Conservation (phyloP, 2,797 vertebrate species). For the Diglossa cyanea region DNA sequence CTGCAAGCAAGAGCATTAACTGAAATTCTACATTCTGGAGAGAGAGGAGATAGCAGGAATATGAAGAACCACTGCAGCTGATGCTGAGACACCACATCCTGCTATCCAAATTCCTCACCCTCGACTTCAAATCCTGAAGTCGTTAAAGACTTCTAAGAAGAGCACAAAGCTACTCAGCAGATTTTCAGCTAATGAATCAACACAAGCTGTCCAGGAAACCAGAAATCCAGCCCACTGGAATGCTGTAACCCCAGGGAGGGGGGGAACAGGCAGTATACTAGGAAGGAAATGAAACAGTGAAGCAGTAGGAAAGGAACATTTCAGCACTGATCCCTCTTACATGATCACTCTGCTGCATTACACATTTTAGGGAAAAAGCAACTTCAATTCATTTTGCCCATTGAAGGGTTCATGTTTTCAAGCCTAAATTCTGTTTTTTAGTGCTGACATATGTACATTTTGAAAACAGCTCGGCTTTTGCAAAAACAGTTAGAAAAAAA, state of each 20-base stretch:
- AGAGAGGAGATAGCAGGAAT: neutral
- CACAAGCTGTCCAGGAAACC: conserved; percentile 56
- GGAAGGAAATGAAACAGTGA: conserved; percentile 56
- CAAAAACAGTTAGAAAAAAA: neutral
- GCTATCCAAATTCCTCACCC: conserved; percentile 38
- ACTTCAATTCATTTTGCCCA: neutral
- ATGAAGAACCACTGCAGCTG: neutral
- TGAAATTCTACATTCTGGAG: neutral
- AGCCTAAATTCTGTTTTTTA: conserved; percentile 3
- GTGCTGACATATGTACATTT: conserved; percentile 27
- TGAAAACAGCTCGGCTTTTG: neutral
- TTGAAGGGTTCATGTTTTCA: neutral
- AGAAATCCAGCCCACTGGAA: conserved; percentile 63
- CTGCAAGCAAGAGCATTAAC: conserved; percentile 32
- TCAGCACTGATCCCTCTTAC: neutral
- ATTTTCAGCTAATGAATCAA: conserved; percentile 63
- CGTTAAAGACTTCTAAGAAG: conserved; percentile 37
- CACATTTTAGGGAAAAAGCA: neutral
- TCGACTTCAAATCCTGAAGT: neutral
- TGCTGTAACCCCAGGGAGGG: conserved; percentile 3
- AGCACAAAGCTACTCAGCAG: conserved; percentile 35
- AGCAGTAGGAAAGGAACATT: conserved; percentile 21
- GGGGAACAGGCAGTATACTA: neutral
- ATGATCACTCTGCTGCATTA: neutral
- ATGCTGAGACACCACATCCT: conserved; percentile 39